These are phyloP conservation scores for Sitta europaea DNA, from an alignment of 2,113 vertebrate genomes.

Conservation along the genomic window DNA sequence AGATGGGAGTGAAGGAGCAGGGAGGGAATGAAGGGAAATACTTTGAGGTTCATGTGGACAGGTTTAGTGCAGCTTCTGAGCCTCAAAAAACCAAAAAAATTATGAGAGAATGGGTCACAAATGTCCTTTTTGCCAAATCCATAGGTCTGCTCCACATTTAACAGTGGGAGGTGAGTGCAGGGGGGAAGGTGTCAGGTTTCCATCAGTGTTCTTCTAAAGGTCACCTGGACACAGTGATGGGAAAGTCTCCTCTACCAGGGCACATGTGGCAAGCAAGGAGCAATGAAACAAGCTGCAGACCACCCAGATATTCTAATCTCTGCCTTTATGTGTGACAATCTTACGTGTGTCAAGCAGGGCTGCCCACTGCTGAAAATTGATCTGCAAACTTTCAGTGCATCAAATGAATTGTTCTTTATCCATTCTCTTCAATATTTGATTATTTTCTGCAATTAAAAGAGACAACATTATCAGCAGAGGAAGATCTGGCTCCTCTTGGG, in stretches of 20 bases:
- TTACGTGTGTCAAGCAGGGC: neutral
- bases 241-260: neutral
- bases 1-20: neutral
- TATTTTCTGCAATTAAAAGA: neutral
- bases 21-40: neutral
- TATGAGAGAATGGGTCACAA: neutral
- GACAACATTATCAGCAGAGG: neutral
- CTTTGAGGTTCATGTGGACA: neutral
- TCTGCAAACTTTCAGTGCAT: neutral
- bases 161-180: neutral
- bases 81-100: neutral
- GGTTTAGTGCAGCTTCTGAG: neutral
- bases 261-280: fast-evolving
- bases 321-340: neutral
- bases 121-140: neutral
- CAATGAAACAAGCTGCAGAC: neutral
- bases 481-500: neutral
- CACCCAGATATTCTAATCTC: neutral
- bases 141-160: fast-evolving
- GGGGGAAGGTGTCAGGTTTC: neutral
- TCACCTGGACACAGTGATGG: neutral
- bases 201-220: neutral
- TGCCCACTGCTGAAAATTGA: neutral
- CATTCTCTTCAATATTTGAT: neutral
- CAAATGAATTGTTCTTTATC: neutral